A percentile compares a stretch with the other conserved stretches of the same genome.
phyloP scores from a whole-genome alignment of 2,888 invertebrate species.

The Celastrina argiolus region DNA sequence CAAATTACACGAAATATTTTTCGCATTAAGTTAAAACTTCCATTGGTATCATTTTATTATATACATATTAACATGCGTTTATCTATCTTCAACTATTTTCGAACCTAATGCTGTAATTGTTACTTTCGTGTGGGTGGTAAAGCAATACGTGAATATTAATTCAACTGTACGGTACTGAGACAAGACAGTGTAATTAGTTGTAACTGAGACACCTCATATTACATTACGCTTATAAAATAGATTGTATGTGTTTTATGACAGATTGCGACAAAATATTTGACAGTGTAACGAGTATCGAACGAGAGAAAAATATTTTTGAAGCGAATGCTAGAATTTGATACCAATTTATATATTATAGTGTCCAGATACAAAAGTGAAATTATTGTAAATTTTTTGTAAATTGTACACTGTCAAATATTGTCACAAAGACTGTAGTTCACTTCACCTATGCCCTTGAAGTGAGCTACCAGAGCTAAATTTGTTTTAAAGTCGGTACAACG shows the following conservation, averaged over 20 bases:
- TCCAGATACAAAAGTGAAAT: neutral
- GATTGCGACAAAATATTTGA: neutral
- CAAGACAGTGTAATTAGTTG: slow-evolving; percentile 32
- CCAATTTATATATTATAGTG: slow-evolving; percentile 1
- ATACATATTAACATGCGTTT: neutral
- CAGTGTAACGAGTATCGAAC: slow-evolving; percentile 5
- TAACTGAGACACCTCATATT: slow-evolving; percentile 41
- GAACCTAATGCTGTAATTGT: neutral
- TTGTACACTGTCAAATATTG: slow-evolving; percentile 16
- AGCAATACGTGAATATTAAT: slow-evolving; percentile 7
- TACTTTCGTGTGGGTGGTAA: neutral
- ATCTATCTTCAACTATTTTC: neutral
- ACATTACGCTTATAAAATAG: slow-evolving; percentile 49
- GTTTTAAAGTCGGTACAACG: slow-evolving; percentile 50
- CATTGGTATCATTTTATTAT: slow-evolving; percentile 18
- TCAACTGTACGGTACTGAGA: slow-evolving; percentile 17
- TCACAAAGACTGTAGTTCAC: slow-evolving; percentile 34
- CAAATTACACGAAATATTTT: slow-evolving; percentile 62
- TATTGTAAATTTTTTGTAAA: slow-evolving; percentile 17
- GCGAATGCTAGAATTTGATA: slow-evolving; percentile 6
- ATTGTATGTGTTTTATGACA: slow-evolving; percentile 25
- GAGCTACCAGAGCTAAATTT: slow-evolving; percentile 36
- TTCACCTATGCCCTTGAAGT: slow-evolving; percentile 30
- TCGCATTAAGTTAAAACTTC: slow-evolving; percentile 61
- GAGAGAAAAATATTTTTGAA: slow-evolving; percentile 13